Evolutionary conservation across 2,888 invertebrate genomes (phyloP).

Genomic region (Diogma glabrata): DNA sequence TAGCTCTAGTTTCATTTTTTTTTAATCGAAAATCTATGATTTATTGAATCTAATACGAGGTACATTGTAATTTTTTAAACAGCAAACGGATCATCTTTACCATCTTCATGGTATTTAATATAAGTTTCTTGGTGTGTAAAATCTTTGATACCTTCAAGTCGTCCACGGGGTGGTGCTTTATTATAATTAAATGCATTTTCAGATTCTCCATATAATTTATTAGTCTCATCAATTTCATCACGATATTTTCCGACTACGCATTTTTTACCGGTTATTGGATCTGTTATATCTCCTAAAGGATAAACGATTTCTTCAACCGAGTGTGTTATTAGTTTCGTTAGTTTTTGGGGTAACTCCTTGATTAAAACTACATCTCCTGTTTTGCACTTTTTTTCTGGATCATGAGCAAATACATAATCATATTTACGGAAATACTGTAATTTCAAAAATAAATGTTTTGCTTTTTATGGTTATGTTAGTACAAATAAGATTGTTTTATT

Average conservation of each 20-base stretch:
- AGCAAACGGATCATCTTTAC: conserved; percentile 58
- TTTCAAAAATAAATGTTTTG: neutral
- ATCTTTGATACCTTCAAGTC: conserved; percentile 71
- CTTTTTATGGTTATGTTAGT: neutral
- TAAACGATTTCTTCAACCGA: conserved; percentile 68
- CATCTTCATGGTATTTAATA: conserved; percentile 67
- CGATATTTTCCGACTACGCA: conserved; percentile 61
- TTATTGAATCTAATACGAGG: no score
- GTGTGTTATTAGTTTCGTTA: conserved; percentile 68
- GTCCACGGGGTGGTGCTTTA: conserved; percentile 66
- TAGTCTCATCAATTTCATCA: conserved; percentile 56
- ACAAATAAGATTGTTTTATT: conserved; percentile 17
- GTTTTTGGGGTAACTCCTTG: conserved; percentile 55
- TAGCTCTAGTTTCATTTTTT: no score
- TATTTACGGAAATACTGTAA: conserved; percentile 68
- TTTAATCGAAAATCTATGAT: no score
- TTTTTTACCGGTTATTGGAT: conserved; percentile 73
- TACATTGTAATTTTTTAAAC: no score
- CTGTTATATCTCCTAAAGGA: conserved; percentile 72
- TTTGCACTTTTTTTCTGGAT: conserved; percentile 65
- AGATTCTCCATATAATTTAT: conserved; percentile 56
- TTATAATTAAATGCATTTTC: conserved; percentile 60
- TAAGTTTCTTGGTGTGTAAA: conserved; percentile 67
- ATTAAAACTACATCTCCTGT: conserved; percentile 74
- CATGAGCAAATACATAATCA: conserved; percentile 62